These are phyloP conservation scores for Malaclemys terrapin DNA, from an alignment of 2,113 vertebrate genomes.

Conservation along the genomic window DNA sequence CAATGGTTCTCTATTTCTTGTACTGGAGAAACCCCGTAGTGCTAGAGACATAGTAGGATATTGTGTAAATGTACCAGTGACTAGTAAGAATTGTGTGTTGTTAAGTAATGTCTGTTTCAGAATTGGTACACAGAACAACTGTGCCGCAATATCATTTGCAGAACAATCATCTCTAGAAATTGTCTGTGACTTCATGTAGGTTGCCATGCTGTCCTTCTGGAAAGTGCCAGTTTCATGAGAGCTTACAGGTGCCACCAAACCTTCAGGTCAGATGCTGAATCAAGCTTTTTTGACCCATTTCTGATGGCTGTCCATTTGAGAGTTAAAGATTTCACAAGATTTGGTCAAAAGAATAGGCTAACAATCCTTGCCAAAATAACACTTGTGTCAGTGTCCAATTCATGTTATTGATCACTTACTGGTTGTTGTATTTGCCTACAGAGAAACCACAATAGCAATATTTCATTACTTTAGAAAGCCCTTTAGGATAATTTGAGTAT, in stretches of 20 bases:
- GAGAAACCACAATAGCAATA: background rate
- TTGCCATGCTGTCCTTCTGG: constrained; percentile 3
- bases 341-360: constrained; percentile 43
- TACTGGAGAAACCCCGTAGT: background rate
- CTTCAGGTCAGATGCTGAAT: background rate
- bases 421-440: constrained; percentile 15
- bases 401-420: constrained; percentile 53
- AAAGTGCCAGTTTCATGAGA: background rate
- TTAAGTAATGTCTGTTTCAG: background rate
- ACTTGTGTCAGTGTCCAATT: constrained; percentile 57
- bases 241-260: background rate
- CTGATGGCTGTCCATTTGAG: constrained; percentile 1
- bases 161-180: background rate
- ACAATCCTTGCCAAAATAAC: constrained; percentile 58
- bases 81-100: background rate
- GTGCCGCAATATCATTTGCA: background rate
- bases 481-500: background rate
- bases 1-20: background rate
- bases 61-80: background rate
- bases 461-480: background rate
- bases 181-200: too few relatives aligned
- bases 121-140: background rate
- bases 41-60: background rate
- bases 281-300: constrained; percentile 29
- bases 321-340: constrained; percentile 41